Evolutionary conservation across 2,797 vertebrate species (phyloP).

Genomic region (Eulemur mongoz): DNA sequence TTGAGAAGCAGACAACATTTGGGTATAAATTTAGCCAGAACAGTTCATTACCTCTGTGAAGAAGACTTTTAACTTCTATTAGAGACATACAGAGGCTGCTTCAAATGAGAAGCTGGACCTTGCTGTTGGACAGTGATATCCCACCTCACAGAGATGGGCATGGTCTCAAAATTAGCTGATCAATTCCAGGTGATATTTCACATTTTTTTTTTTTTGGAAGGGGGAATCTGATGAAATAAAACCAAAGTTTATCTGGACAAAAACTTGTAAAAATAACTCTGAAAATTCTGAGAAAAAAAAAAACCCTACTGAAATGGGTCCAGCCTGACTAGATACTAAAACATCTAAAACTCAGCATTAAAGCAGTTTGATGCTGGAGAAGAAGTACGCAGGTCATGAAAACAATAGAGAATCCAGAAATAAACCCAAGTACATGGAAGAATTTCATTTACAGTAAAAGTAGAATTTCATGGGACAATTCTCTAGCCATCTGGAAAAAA

Average conservation of each 20-base stretch:
- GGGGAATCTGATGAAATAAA: neutral
- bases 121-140: neutral
- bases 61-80: neutral
- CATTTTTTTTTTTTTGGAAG: neutral
- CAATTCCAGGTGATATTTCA: neutral
- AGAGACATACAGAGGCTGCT: neutral
- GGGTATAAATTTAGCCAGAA: neutral
- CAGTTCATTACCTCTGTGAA: neutral
- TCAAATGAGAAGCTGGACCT: neutral
- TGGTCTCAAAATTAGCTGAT: neutral
- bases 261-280: neutral
- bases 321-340: neutral
- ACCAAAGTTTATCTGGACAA: neutral
- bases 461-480: neutral
- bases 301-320: neutral
- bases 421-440: neutral
- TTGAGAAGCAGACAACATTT: neutral
- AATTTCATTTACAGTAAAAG: neutral
- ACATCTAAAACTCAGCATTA: neutral
- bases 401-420: constrained; percentile 41
- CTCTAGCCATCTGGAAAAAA: neutral
- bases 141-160: neutral
- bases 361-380: neutral
- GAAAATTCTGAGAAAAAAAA: neutral
- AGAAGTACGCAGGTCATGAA: neutral